Base-by-base conservation (phyloP, 2,888 invertebrate species). In the Erebia palarica region DNA sequence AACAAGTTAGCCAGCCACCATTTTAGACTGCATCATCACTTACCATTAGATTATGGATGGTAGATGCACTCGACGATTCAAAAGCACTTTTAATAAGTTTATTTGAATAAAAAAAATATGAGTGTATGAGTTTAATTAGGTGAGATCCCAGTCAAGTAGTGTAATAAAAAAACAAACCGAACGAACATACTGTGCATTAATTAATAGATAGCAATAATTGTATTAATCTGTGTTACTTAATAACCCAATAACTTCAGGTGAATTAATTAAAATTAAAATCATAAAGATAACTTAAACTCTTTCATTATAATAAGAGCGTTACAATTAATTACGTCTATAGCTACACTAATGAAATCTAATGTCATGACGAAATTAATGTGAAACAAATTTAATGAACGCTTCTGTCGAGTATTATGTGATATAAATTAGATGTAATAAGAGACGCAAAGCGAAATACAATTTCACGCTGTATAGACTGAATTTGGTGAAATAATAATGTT, bases 321-420 rank as follows among this genome's bases (percentile, higher is more conserved):
- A 47, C 13, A 63, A 47, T 49, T 63, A 63, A 63, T 63, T 63
- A 63, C 49, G 21, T 47, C 47, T 14, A 21, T 63, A 14, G 63
- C 63, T 60, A 44, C 16, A 60, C 42, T 60, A 61, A 61, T 61
- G 16, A 61, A 61, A 61, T 61, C 11, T 44, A 47, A 61, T 61
- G 61, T 44, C 16, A 44, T 18, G 61, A 18, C 44, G 10, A 16
- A 55, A 55, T 55, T 55, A 55, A 55, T 55, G 16, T 18, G 55
- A 18, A 55, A 58, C 21, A 63, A 63, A 63, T 27, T 63, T 49
- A 21, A 63, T 49, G 63, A 21, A 8, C 2, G 13, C 63, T 63
- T 63, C 47, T 63, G 49, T 63, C 47, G 63, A 63, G 63, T 49
- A 21, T 16, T 11, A 44, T 44, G 60, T 44, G 60, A 36, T n/a